A percentile compares a stretch with the other conserved stretches of the same genome.
Conservation (phyloP, 1,140 invertebrate genomes). For the Neotoxoptera formosana region DNA sequence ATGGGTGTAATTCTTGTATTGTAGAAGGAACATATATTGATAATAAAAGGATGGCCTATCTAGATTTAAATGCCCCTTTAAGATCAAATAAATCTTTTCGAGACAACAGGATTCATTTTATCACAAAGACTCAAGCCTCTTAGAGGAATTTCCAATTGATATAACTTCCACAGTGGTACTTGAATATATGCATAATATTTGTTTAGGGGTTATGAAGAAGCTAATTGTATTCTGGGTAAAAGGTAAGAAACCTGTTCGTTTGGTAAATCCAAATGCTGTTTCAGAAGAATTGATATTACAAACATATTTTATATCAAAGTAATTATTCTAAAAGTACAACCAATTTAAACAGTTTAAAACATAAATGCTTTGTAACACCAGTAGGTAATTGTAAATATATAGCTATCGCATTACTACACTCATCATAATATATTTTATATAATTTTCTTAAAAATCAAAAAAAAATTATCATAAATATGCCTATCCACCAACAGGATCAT, state of each 20-base stretch:
- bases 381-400: conserved; percentile 3
- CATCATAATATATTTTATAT: conserved; percentile 21
- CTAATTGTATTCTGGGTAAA: neutral
- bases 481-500: too few species aligned
- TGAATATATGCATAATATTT: conserved; percentile 9
- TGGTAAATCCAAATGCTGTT: neutral
- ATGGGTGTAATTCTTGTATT: neutral
- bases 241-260: neutral
- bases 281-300: neutral
- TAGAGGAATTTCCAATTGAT: conserved; percentile 19
- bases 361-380: conserved; percentile 15
- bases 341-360: neutral
- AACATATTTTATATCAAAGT: conserved; percentile 15
- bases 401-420: neutral
- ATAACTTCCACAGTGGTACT: neutral
- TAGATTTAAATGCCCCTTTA: conserved; percentile 26
- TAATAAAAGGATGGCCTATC: neutral
- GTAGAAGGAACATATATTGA: conserved; percentile 20
- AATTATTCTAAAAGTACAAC: conserved; percentile 21
- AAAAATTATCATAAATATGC: neutral
- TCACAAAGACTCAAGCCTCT: conserved; percentile 28
- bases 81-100: conserved; percentile 12
- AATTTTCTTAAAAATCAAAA: neutral
- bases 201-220: neutral
- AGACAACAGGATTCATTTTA: neutral